Evolutionary conservation across 2,113 vertebrate genomes (phyloP), one percentile per base, ranked within the genome.

Genomic region (Dipodomys merriami): DNA sequence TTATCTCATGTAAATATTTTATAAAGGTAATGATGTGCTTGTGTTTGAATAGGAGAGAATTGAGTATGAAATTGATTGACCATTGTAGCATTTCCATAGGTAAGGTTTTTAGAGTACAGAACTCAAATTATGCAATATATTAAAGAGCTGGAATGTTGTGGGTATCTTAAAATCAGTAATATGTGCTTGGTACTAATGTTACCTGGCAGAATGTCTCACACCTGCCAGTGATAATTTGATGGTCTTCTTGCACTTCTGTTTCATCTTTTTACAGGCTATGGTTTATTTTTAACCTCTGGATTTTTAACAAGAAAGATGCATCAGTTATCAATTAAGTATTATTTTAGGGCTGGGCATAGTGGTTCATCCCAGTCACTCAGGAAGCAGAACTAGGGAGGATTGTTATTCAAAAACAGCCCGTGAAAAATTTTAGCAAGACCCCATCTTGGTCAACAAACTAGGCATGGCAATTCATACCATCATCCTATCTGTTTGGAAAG

Each of bases 41-140:
- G 20, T 69, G 35, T 81, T 94, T 91, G 35, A 64, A n/a, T n/a
- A 23, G 30, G 20, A 49, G n/a, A 81, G 7, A 95, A 69, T 57
- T 33, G 0, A 27, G 19, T 15, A 6, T 86, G 33, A 72, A 90
- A 49, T 85, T 49, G 49, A 78, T n/a, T 25, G 39, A 80, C 20
- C 23, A 9, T 1, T 22, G 33, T 6, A 92, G 1, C 30, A 39
- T 90, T 83, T 18, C 0, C 39, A 9, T 3, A 39, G 44, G 25
- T 2, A 33, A 4, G 4, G 1, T 18, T 2, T 71, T 2, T 60
- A 65, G 44, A 0, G 20, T 5, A 71, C 22, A 72, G 64, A 53
- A 7, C 9, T 25, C 57, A 77, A 68, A 12, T n/a, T 23, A 23
- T 29, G 2, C 3, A 19, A 16, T 25, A 6, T 2, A 35, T 53